Base-by-base conservation (phyloP, 53 echinoderm and acorn worm genomes). In the Glandiceps talaboti region DNA sequence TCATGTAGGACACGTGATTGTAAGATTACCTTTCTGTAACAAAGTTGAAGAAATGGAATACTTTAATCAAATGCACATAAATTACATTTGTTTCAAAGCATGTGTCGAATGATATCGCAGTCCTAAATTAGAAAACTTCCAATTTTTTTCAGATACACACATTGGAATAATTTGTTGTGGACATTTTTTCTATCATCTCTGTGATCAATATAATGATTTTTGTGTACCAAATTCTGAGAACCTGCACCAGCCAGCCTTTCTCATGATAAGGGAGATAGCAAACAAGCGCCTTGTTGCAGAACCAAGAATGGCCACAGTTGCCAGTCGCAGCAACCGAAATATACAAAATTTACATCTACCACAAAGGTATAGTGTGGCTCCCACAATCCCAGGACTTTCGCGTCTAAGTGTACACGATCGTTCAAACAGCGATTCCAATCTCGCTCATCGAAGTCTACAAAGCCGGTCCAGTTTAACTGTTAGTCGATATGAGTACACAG, bases 341-440 rank as follows among this genome's bases (percentile, higher is more conserved):
- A 45, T 45, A 45, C 64, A 45, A 20, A 45, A 45, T 20, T 20
- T 45, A 20, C 64, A 45, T 6, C 64, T 45, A 12, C 64, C 64
- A 6, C 64, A 45, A 20, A 6, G 64, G 20, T 45, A 45, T 20
- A 45, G 64, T 45, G 64, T 45, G 6, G 64, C 64, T 45, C 93
- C 97, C 25, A 77, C 93, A n/a, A 74, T 91, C 26, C 89, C 93
- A 29, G 83, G 87, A 64, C 84, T 96, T 64, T 85, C 92, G 20
- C 87, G 92, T 14, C 85, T 99, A 33, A 91, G 93, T 14, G 89
- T 91, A 29, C 99, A 99, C 29, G 93, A 99, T 84, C 85, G 99
- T 78, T 91, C 93, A 20, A 93, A 85, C 86, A 91, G 91, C 79
- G 99, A 99, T 80, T 93, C 99, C 30, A 92, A 89, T 74, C 85